Evolutionary conservation across 2,797 vertebrate genomes (phyloP).

Genomic region (Epinephelus malabaricus): DNA sequence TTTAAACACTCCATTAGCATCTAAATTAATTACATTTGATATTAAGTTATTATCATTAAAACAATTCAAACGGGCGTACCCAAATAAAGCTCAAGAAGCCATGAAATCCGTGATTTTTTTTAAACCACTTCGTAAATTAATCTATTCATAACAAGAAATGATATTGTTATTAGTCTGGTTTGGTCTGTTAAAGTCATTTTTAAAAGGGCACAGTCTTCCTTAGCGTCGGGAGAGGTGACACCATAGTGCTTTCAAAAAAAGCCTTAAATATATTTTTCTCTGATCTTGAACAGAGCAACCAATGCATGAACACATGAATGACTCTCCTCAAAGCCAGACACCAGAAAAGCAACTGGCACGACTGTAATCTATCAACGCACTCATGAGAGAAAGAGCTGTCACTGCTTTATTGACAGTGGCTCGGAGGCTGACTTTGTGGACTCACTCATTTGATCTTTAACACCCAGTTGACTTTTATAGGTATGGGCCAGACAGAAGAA

Average conservation of each 20-base stretch:
- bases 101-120: neutral
- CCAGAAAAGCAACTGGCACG: neutral
- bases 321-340: neutral
- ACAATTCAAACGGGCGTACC: neutral
- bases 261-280: neutral
- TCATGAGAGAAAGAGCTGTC: conserved; percentile 5
- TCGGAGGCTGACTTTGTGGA: conserved; percentile 12
- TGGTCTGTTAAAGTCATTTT: conserved; percentile 5
- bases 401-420: conserved; percentile 21
- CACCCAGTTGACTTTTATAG: conserved; percentile 37
- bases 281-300: neutral
- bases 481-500: conserved; percentile 9
- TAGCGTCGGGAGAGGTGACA: neutral
- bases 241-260: neutral
- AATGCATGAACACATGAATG: neutral
- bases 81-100: conserved; percentile 11
- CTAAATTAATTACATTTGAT: neutral
- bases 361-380: neutral
- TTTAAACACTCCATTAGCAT: neutral
- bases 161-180: neutral
- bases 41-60: conserved; percentile 13
- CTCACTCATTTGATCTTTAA: conserved; percentile 37
- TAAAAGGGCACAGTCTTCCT: conserved; percentile 5
- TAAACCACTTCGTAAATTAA: neutral
- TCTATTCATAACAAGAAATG: neutral